phyloP scores from a whole-genome alignment of 2,113 vertebrate species.

The Pleuronectes platessa region DNA sequence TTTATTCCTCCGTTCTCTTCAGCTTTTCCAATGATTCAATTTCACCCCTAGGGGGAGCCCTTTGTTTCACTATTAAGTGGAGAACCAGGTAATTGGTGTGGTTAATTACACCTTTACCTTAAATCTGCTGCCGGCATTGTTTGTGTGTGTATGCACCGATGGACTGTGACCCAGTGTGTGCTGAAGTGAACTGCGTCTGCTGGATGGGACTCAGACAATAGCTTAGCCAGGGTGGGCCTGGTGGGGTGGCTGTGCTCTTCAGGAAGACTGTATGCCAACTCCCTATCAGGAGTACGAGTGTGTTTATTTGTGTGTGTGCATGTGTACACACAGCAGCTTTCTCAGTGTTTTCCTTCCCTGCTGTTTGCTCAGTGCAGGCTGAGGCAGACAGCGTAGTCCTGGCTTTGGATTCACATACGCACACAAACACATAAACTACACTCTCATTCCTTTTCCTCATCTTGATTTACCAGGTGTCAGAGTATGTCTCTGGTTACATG shows the following conservation, averaged over 20 bases:
- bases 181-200: constrained; percentile 57
- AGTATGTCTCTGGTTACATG: neutral
- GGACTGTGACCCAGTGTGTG: constrained; percentile 34
- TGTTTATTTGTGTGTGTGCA: constrained; percentile 31
- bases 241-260: constrained; percentile 48
- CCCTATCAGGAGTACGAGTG: constrained; percentile 37
- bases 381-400: constrained; percentile 64
- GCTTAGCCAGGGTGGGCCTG: constrained; percentile 38
- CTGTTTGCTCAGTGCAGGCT: constrained; percentile 67
- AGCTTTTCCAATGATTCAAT: constrained; percentile 52
- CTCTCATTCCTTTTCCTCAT: constrained; percentile 36
- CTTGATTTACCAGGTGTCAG: constrained; percentile 7
- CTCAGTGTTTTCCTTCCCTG: constrained; percentile 63
- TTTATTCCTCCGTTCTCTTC: constrained; percentile 40
- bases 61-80: constrained; percentile 71
- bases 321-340: constrained; percentile 47
- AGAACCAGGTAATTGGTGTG: constrained; percentile 76
- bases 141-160: constrained; percentile 15
- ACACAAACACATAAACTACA: constrained; percentile 19
- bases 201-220: constrained; percentile 62
- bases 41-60: constrained; percentile 84
- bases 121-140: constrained; percentile 39
- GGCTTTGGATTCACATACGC: constrained; percentile 46
- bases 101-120: constrained; percentile 75
- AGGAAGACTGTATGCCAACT: constrained; percentile 48